Base-by-base conservation (phyloP, 2,113 vertebrate genomes). In the Circaetus gallicus region DNA sequence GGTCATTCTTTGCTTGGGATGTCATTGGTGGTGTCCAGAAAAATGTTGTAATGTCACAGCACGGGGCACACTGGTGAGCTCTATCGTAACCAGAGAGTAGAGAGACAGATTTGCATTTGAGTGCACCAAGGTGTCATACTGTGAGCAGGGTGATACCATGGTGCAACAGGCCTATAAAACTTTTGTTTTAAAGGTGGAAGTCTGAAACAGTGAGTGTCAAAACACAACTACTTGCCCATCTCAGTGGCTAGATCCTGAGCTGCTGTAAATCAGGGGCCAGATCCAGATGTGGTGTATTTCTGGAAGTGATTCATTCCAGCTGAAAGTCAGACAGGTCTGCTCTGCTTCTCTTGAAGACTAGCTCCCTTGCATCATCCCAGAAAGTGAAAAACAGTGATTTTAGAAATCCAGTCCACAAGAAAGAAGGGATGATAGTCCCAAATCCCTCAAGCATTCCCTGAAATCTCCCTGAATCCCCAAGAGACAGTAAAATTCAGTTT, bases 61-160 rank as follows among this genome's bases (percentile, higher is more conserved):
- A 49, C 6, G 28, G 56, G 29, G 24, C 3, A 2, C 16, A 4
- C 10, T 45, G 59, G 9, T 43, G 62, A 58, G 20, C 14, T 83
- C 42, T 72, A n/a, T 28, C 36, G 50, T 13, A 32, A 1, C 28
- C 2, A 4, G 45, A 36, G 11, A 61, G 11, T 0, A 53, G 63
- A 53, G 58, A 5, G 47, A 52, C 7, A 45, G 53, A 58, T 88
- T 90, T 36, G 59, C 11, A 9, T 45, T 22, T 63, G 29, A 25
- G 29, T 42, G 29, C 52, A 50, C 14, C 16, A 29, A 38, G 55
- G 50, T 45, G 19, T 14, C 17, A 1, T 10, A 5, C 17, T 28
- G 32, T 2, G 24, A 36, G 21, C 62, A 47, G 34, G 62, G 20
- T 28, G 28, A 34, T 16, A 15, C 25, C 31, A 19, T 11, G 12